Percentiles rank a stretch among this genome's conserved stretches.
phyloP scores from a whole-genome alignment of 2,113 vertebrate genomes.

The Smithornis capensis region DNA sequence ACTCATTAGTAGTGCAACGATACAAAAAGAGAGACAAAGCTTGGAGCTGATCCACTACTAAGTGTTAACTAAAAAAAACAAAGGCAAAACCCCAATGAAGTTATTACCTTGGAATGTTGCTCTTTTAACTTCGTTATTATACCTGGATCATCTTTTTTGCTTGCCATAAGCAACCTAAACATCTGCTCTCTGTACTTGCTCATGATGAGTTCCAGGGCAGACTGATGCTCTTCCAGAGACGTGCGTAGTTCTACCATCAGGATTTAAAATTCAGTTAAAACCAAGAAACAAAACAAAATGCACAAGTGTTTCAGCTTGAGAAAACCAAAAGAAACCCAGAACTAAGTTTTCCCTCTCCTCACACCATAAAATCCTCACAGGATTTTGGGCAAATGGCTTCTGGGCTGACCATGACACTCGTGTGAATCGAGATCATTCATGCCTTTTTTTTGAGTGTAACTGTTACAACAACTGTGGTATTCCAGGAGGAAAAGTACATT shows the following conservation, averaged over 20 bases:
- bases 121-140: constrained; percentile 92
- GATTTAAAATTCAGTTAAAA: not conserved
- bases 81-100: not conserved
- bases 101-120: constrained; percentile 90
- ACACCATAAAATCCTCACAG: not conserved
- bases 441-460: not conserved
- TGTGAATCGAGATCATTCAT: accelerated
- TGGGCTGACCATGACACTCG: not conserved
- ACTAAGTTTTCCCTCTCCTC: not conserved
- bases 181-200: constrained; percentile 97
- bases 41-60: not conserved
- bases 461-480: not conserved
- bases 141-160: constrained; percentile 90
- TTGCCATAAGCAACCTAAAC: constrained; percentile 91
- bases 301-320: not conserved
- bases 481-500: not conserved
- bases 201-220: constrained; percentile 97
- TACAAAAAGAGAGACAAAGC: not conserved
- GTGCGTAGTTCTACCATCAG: constrained; percentile 84
- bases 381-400: not conserved
- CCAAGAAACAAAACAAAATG: not conserved
- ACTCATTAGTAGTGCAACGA: not conserved
- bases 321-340: not conserved
- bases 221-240: constrained; percentile 96
- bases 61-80: not conserved